These are phyloP conservation scores for Cephus pygmeus DNA, from an alignment of 2,888 invertebrate genomes.

Conservation along the genomic window DNA sequence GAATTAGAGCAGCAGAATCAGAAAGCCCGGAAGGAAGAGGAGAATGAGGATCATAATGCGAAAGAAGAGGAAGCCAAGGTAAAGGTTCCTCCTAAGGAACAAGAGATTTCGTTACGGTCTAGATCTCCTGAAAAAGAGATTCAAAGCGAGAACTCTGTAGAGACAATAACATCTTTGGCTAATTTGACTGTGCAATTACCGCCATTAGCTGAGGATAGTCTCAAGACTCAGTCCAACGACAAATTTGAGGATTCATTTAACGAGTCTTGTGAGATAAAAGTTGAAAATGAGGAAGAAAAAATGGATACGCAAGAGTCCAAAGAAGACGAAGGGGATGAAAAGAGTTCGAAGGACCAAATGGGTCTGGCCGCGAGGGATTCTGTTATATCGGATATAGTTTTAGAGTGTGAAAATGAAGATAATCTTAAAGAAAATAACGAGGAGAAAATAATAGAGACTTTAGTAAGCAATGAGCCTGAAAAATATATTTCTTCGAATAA, in stretches of 20 bases:
- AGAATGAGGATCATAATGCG: conserved; percentile 59
- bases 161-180: conserved; percentile 49
- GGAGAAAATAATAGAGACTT: conserved; percentile 32
- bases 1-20: conserved; percentile 72
- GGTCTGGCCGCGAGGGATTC: not conserved
- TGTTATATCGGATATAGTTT: not conserved
- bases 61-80: conserved; percentile 50
- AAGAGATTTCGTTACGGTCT: conserved; percentile 18
- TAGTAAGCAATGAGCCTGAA: conserved; percentile 4
- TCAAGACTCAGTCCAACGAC: not conserved
- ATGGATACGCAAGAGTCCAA: conserved; percentile 17
- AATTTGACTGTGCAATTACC: conserved; percentile 51
- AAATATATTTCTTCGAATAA: conserved; percentile 22
- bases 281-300: conserved; percentile 15
- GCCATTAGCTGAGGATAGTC: conserved; percentile 27
- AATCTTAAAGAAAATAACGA: conserved; percentile 27
- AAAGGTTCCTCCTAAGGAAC: conserved; percentile 56
- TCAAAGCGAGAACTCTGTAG: conserved; percentile 36
- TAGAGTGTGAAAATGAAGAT: not conserved
- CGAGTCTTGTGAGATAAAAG: conserved; percentile 1
- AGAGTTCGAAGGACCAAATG: conserved; percentile 31
- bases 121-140: conserved; percentile 28
- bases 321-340: not conserved
- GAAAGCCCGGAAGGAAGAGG: conserved; percentile 58
- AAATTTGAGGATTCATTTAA: not conserved